These are phyloP conservation scores for Trididemnum clinides DNA, from an alignment of 23 tunicate species.

Conservation along the genomic window DNA sequence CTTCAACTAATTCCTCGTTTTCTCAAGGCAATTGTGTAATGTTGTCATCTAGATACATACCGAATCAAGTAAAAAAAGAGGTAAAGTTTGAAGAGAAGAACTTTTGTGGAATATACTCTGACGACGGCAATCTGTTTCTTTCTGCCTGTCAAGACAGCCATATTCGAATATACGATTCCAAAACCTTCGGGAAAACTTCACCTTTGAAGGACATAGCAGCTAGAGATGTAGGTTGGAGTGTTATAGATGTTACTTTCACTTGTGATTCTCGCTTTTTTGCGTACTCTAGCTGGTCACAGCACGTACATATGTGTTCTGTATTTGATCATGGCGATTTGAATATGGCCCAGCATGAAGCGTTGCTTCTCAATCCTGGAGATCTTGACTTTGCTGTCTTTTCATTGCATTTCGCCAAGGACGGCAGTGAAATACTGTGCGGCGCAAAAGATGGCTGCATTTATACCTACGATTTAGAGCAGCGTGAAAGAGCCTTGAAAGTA, in stretches of 20 bases:
- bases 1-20: constrained; percentile 1
- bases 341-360: constrained; percentile 29
- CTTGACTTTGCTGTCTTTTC: constrained; percentile 78
- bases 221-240: constrained; percentile 78
- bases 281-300: constrained; percentile 77
- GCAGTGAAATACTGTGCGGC: constrained; percentile 59
- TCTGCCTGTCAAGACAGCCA: constrained; percentile 84
- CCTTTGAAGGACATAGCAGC: constrained; percentile 66
- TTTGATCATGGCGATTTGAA: constrained; percentile 56
- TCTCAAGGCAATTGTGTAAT: constrained; percentile 5
- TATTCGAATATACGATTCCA: constrained; percentile 44
- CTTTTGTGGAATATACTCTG: constrained; percentile 75
- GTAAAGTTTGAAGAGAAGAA: constrained; percentile 41
- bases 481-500: constrained; percentile 37
- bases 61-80: constrained; percentile 26
- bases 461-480: constrained; percentile 43
- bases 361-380: constrained; percentile 32
- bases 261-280: constrained; percentile 60
- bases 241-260: constrained; percentile 66
- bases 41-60: constrained; percentile 1
- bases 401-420: constrained; percentile 56
- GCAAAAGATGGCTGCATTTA: constrained; percentile 66
- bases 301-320: constrained; percentile 65
- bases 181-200: not conserved
- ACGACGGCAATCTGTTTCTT: constrained; percentile 51